These are phyloP conservation scores for Lasius fuliginosus DNA, from an alignment of 2,888 invertebrate genomes.

Conservation along the genomic window DNA sequence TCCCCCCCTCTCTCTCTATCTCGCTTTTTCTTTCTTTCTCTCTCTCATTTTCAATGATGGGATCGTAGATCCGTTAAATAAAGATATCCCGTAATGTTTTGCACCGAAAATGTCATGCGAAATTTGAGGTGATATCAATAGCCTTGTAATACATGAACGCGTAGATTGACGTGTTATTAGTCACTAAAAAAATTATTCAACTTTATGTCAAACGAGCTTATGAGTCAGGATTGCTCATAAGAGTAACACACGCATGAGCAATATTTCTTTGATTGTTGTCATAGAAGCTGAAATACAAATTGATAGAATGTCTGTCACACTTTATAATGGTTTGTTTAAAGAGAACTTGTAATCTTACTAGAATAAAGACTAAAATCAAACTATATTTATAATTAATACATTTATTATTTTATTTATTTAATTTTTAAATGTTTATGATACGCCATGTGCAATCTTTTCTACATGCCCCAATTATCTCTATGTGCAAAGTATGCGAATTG, in stretches of 20 bases:
- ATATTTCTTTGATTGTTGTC: constrained; percentile 9
- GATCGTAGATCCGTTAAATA: not conserved
- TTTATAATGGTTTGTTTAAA: not conserved
- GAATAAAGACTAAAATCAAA: not conserved
- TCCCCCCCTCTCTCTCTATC: too few species aligned
- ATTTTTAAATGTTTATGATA: not conserved
- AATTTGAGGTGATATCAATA: constrained; percentile 2
- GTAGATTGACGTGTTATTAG: not conserved
- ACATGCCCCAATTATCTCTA: not conserved
- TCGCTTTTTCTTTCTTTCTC: not conserved
- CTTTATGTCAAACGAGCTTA: constrained; percentile 5
- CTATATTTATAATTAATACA: not conserved
- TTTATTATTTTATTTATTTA: not conserved
- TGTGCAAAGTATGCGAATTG: constrained; percentile 30
- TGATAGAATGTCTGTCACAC: not conserved
- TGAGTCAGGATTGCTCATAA: constrained; percentile 24
- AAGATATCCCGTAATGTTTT: not conserved
- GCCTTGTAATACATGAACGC: not conserved
- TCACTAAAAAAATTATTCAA: not conserved
- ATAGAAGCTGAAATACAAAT: not conserved
- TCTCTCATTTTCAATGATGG: not conserved
- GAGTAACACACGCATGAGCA: not conserved
- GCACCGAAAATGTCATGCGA: not conserved
- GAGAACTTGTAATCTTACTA: not conserved
- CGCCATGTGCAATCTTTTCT: not conserved